Evolutionary conservation across 2,113 vertebrate genomes (phyloP), one percentile per base, ranked within the genome.

Genomic region (Oncorhynchus clarkii): DNA sequence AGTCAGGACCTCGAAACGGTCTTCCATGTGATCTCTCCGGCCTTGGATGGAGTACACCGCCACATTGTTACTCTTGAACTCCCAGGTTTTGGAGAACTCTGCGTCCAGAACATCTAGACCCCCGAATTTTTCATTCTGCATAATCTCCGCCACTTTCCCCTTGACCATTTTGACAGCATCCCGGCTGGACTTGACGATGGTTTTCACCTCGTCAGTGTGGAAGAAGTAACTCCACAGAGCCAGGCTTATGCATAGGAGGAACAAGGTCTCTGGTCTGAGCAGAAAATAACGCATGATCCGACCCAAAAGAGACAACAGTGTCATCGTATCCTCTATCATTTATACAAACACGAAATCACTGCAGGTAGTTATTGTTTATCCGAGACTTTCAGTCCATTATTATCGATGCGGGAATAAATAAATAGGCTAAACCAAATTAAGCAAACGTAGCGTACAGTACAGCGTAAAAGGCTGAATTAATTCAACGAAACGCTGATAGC

Each of bases 311-410:
- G 97, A 98, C 91, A 99, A 93, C 95, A 98, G 95, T 94, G 96
- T 99, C 97, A 99, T 98, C 67, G 97, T 98, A 94, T 98, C 98
- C 93, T 97, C 96, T 97, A 98, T 96, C 98, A 99, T 99, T 95
- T 92, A 93, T 84, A 91, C 91, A 77, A 48, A 81, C 85, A 87
- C 78, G 82, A 75, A 84, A 83, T 85, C 81, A 80, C 84, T 77
- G 88, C 88, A 87, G 87, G 87, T 88, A 84, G 73, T 75, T 73
- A 64, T 82, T 77, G 79, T 60, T 84, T 77, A 73, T 72, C 64
- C 62, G 70, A 74, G 80, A 83, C 67, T 83, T 76, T 92, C 85
- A 92, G 68, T 91, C 85, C 90, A 92, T 93, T 70, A 72, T 79
- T 73, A 76, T 72, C n/a, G 54, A 69, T 1, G 27, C 67, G 64